Base-by-base conservation (phyloP, 2,888 invertebrate genomes). In the Apantesis nais region DNA sequence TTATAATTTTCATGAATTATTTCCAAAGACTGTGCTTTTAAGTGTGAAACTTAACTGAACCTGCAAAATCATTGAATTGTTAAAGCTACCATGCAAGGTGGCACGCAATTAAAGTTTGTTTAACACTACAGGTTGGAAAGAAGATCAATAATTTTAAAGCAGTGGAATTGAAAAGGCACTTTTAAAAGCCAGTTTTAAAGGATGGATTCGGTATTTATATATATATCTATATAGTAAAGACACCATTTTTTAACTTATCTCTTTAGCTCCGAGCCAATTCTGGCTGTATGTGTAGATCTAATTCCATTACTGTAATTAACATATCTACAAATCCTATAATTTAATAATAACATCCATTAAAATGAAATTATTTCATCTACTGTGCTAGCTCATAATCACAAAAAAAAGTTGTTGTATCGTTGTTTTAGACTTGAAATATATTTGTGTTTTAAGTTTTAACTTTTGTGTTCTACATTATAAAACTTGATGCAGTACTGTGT, bases 71-170 rank as follows among this genome's bases (percentile, higher is more conserved):
- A 58, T 66, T 48, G n/a, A 19, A 58, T 25, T 29, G 16, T 41
- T 60, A 41, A 72, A 77, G 70, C 73, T 72, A 73, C 69, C 81
- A 77, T 81, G 81, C 81, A 68, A 41, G 41, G 63, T 66, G 70
- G 62, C 65, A n/a, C 37, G 55, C 60, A 66, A 55, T 48, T 5
- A 29, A 48, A 44, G 16, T 19, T 22, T 2, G 25, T 44, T 19
- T 61, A 61, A 62, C 9, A 34, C 16, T 67, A 14, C 62, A 22
- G 44, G 44, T 19, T 44, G 19, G 31, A 44, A 63, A 63, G 22
- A 31, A 44, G 19, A 29, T 63, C 11, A 29, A 44, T 1, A 29
- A 22, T 62, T 76, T 22, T 9, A 52, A 34, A 67, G 65, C 29
- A 63, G 22, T 63, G 71, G 68, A 63, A 66, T 68, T 48, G n/a